phyloP scores from a whole-genome alignment of 2,888 invertebrate species.

The Nephrotoma appendiculata region DNA sequence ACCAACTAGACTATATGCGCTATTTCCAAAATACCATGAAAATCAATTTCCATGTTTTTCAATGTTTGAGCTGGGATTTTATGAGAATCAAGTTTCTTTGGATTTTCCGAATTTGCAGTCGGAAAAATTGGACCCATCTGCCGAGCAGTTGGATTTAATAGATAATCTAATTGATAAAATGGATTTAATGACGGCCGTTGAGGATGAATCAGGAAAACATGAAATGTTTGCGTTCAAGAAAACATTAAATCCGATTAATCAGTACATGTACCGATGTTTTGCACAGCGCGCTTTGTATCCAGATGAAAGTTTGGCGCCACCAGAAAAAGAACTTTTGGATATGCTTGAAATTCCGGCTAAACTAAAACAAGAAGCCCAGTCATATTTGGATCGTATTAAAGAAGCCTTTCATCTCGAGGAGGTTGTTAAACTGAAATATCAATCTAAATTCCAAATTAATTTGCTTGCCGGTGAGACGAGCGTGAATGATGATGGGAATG shows the following conservation, averaged over 20 bases:
- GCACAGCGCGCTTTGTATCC: constrained; percentile 41
- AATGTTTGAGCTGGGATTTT: constrained; percentile 47
- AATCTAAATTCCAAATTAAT: constrained; percentile 10
- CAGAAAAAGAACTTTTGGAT: constrained; percentile 35
- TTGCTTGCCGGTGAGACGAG: background rate
- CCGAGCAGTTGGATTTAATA: constrained; percentile 43
- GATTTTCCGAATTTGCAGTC: constrained; percentile 44
- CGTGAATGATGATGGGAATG: background rate
- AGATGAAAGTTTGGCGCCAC: constrained; percentile 39
- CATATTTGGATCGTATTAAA: constrained; percentile 35
- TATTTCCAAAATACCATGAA: constrained; percentile 39
- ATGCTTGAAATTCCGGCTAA: constrained; percentile 37
- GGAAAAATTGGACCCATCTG: constrained; percentile 34
- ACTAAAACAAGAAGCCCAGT: constrained; percentile 34
- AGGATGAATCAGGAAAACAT: constrained; percentile 27
- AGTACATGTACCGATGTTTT: constrained; percentile 40
- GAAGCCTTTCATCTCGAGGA: constrained; percentile 36
- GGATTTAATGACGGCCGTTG: constrained; percentile 42
- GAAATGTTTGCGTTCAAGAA: constrained; percentile 24
- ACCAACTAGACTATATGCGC: constrained; percentile 45
- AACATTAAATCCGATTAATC: constrained; percentile 38
- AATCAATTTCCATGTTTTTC: constrained; percentile 34
- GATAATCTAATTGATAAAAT: constrained; percentile 50
- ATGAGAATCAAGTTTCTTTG: constrained; percentile 51
- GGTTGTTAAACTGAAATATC: constrained; percentile 21